phyloP scores from a whole-genome alignment of 2,888 invertebrate genomes.

The Encarsia formosa region DNA sequence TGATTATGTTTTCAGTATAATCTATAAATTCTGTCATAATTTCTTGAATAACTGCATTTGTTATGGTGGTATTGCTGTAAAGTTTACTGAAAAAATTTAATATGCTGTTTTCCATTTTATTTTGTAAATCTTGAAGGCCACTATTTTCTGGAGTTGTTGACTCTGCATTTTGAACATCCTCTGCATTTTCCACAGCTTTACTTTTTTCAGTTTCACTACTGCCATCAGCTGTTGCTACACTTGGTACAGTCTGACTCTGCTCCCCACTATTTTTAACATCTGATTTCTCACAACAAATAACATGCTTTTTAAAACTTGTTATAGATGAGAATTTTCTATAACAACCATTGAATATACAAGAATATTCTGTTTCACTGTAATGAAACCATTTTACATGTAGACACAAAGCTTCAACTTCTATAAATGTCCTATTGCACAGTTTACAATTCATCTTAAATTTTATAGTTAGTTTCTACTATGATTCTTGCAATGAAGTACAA shows the following conservation, averaged over 20 bases:
- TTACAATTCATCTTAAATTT: neutral
- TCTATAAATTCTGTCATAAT: constrained; percentile 8
- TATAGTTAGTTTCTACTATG: neutral
- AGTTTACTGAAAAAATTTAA: constrained; percentile 14
- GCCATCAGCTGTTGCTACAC: neutral
- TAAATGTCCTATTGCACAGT: neutral
- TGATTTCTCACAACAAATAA: neutral
- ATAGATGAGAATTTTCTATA: neutral
- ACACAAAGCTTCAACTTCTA: neutral
- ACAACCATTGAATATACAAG: neutral
- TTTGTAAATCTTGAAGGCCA: neutral
- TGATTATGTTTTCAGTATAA: neutral
- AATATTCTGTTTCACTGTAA: neutral
- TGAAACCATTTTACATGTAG: neutral
- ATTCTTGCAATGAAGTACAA: too few species aligned
- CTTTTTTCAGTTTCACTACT: neutral
- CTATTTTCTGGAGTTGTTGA: neutral
- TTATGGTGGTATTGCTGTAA: constrained; percentile 11
- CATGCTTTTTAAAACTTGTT: constrained; percentile 3
- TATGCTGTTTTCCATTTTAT: constrained; percentile 1
- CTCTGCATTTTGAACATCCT: neutral
- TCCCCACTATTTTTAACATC: too few species aligned
- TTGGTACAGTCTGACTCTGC: neutral
- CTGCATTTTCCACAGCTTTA: neutral
- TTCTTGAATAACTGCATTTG: constrained; percentile 13